Percentiles rank a stretch among this genome's conserved stretches.
Conservation (phyloP, 2,113 vertebrate genomes). For the Scatophagus argus region DNA sequence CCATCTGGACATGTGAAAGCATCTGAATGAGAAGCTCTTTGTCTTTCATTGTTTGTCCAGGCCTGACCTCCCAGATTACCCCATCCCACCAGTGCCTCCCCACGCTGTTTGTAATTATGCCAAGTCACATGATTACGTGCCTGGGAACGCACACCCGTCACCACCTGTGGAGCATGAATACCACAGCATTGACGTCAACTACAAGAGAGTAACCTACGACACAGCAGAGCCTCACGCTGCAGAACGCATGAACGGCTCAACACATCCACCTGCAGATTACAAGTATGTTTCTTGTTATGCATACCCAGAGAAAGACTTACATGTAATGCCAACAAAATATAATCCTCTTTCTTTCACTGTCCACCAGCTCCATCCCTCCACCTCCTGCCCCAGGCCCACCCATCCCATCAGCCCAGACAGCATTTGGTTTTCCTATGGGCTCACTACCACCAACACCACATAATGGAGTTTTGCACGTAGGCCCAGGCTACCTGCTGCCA, state of each 20-base stretch:
- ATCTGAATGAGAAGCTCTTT: constrained; percentile 35
- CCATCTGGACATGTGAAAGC: constrained; percentile 42
- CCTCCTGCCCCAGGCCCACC: constrained; percentile 84
- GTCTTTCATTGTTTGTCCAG: constrained; percentile 74
- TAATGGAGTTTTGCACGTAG: constrained; percentile 73
- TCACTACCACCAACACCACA: constrained; percentile 80
- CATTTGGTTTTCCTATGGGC: constrained; percentile 90
- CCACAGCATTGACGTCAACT: constrained; percentile 86
- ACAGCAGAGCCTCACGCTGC: constrained; percentile 84
- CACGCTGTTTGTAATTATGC: constrained; percentile 74
- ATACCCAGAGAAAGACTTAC: background rate
- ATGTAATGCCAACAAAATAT: constrained; percentile 19
- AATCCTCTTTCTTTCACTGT: constrained; percentile 59
- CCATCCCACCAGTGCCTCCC: constrained; percentile 85
- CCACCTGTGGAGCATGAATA: constrained; percentile 90
- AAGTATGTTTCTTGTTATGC: constrained; percentile 81
- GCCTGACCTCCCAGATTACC: constrained; percentile 89
- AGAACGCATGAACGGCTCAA: constrained; percentile 81
- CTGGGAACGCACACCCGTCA: constrained; percentile 63
- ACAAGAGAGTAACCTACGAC: constrained; percentile 85
- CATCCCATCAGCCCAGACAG: constrained; percentile 93
- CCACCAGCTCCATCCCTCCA: constrained; percentile 81
- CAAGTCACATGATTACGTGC: constrained; percentile 60
- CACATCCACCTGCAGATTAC: constrained; percentile 84
- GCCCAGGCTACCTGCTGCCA: constrained; percentile 80